Percentiles rank a stretch among this genome's conserved stretches.
These are phyloP conservation scores for Girardinichthys multiradiatus DNA, from an alignment of 2,113 vertebrate genomes.

Conservation along the genomic window DNA sequence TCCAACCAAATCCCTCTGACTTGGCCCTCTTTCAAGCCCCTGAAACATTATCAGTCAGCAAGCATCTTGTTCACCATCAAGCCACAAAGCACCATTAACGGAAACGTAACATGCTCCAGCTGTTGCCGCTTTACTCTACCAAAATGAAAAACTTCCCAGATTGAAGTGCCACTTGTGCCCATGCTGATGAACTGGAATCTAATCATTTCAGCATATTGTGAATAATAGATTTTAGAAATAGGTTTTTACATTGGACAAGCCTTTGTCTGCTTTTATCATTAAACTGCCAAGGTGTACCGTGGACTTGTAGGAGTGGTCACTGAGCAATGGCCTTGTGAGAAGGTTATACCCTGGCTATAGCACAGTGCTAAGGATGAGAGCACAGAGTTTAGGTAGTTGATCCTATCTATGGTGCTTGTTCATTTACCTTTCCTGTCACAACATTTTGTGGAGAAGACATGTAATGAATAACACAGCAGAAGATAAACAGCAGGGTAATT, in stretches of 20 bases:
- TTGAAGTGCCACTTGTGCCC: slow-evolving; percentile 43
- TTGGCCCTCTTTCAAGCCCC: slow-evolving; percentile 51
- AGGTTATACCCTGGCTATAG: slow-evolving; percentile 59
- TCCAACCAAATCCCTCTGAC: slow-evolving; percentile 52
- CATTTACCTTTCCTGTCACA: slow-evolving; percentile 77
- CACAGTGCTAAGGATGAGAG: slow-evolving; percentile 70
- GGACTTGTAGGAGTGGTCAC: slow-evolving; percentile 33
- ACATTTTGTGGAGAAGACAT: slow-evolving; percentile 62
- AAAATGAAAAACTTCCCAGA: slow-evolving; percentile 56
- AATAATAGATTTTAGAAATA: slow-evolving; percentile 49
- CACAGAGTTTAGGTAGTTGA: slow-evolving; percentile 56
- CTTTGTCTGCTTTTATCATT: slow-evolving; percentile 9
- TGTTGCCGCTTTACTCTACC: slow-evolving; percentile 46
- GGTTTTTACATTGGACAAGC: slow-evolving; percentile 31
- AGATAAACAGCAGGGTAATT: slow-evolving; percentile 82
- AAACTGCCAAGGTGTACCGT: background rate
- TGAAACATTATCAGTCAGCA: slow-evolving; percentile 57
- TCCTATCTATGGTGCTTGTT: slow-evolving; percentile 66
- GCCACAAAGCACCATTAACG: slow-evolving; percentile 57
- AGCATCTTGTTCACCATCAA: slow-evolving; percentile 48
- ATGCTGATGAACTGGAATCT: slow-evolving; percentile 27
- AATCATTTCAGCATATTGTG: slow-evolving; percentile 14
- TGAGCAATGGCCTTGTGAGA: slow-evolving; percentile 73
- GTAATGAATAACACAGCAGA: slow-evolving; percentile 79
- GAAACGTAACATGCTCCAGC: slow-evolving; percentile 64